Base-by-base conservation (phyloP, 1,140 invertebrate species). In the Teleogryllus occipitalis region DNA sequence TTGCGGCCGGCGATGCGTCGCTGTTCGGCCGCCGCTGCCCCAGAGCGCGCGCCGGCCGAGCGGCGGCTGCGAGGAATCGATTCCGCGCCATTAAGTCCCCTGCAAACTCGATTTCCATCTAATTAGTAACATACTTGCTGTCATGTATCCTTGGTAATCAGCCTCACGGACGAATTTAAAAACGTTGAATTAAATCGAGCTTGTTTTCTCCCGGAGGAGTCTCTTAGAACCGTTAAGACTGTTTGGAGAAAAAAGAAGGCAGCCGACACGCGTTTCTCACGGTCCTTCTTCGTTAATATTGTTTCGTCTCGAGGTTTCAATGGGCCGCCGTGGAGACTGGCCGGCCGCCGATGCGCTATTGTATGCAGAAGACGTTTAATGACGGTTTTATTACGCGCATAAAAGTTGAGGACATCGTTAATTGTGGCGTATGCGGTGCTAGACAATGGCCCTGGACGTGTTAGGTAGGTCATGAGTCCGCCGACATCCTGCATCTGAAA, bases 401-500 rank as follows among this genome's bases (percentile, higher is more conserved):
- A 14, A 65, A 65, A 65, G 54, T 65, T 10, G 54, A 65, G 54
- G 54, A 65, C 54, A 18, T 65, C 54, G 54, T 65, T 65, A 65
- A 65, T 65, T 65, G 54, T 65, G 54, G 54, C 54, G 54, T 65
- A 65, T 65, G 54, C 54, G 10, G 54, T 18, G 18, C 54, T 14
- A 65, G 54, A 65, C 54, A 65, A 65, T 65, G 54, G 54, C 54
- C 54, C 54, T 65, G 10, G 54, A 65, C 54, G 54, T 65, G 54
- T 65, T 65, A 65, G 54, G 54, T 65, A 65, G 54, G 54, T 65
- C 54, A 65, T 65, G 54, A 65, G 54, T 65, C 54, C 54, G 54
- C 10, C 54, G 54, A 3, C 54, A 65, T 65, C 54, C 54, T 18
- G 54, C 54, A 65, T 65, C 54, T 65, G 54, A 65, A 65, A 65